These are phyloP conservation scores for Tetragnatha montana DNA, from an alignment of 2,888 invertebrate species.

Conservation along the genomic window DNA sequence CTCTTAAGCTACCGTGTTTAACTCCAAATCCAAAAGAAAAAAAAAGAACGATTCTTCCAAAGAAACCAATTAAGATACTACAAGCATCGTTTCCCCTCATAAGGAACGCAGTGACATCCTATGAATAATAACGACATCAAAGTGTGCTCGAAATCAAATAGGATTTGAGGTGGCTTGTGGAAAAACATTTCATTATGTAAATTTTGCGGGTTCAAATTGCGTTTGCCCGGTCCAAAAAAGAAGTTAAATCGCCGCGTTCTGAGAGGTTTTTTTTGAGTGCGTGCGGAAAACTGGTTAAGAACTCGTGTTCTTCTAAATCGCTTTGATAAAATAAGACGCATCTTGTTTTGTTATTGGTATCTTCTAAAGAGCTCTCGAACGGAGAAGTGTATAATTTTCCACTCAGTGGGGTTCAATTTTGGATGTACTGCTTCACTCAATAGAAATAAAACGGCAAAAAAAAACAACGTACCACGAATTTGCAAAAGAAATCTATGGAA, in stretches of 20 bases:
- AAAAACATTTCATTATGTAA: conserved; percentile 57
- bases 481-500: no score
- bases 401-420: not conserved
- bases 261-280: not conserved
- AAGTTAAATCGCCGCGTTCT: not conserved
- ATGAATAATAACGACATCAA: conserved; percentile 58
- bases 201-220: conserved; percentile 36
- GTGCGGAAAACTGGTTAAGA: conserved; percentile 6
- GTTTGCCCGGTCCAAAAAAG: not conserved
- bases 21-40: not conserved
- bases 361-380: not conserved
- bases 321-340: conserved; percentile 8
- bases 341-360: conserved; percentile 5
- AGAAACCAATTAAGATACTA: conserved; percentile 40
- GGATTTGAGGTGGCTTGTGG: conserved; percentile 10
- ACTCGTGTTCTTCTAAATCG: conserved; percentile 34
- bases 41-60: not conserved
- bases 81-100: not conserved
- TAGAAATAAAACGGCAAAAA: no score
- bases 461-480: no score
- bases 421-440: not conserved
- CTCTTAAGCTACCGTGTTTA: conserved; percentile 2
- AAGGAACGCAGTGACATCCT: conserved; percentile 19
- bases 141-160: conserved; percentile 48
- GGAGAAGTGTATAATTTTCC: not conserved